These are phyloP conservation scores for Rotaria socialis DNA, from an alignment of 2,888 invertebrate species.

Conservation along the genomic window DNA sequence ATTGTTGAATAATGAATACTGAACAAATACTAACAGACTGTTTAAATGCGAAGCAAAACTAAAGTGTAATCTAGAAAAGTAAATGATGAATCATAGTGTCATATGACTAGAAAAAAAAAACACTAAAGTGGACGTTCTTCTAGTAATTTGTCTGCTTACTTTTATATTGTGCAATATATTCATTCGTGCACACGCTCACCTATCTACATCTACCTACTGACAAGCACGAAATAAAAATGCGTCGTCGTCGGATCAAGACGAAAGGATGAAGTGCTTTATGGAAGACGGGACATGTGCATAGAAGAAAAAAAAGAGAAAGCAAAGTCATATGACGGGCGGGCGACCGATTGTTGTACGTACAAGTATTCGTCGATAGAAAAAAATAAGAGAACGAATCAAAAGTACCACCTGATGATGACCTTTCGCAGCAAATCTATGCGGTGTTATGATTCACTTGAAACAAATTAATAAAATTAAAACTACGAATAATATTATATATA, in stretches of 20 bases:
- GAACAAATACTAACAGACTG: background rate
- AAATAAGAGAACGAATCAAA: slow-evolving; percentile 48
- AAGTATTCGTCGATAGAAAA: slow-evolving; percentile 48
- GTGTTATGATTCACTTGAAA: background rate
- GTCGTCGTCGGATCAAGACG: background rate
- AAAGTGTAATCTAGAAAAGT: background rate
- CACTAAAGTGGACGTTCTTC: background rate
- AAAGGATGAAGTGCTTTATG: background rate
- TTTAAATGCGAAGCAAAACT: background rate
- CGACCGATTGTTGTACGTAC: slow-evolving; percentile 48
- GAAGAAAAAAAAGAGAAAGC: background rate
- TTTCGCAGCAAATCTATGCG: too few species aligned
- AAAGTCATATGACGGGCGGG: slow-evolving; percentile 43
- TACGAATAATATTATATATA: too few species aligned
- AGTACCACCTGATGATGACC: slow-evolving; percentile 1
- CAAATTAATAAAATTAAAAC: background rate
- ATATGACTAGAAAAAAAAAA: background rate
- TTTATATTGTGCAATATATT: background rate
- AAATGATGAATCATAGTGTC: background rate
- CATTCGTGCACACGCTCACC: background rate
- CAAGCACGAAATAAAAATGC: background rate
- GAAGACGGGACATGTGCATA: background rate
- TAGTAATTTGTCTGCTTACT: background rate
- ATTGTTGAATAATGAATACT: slow-evolving; percentile 8
- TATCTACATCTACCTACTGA: background rate